Evolutionary conservation across 2,113 vertebrate genomes (phyloP).

Genomic region (pig (Sus scrofa)): T2T-Sscrofa CM000819.6:63448501-63449000

Average conservation of each 20-base stretch:
- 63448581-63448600: no score
- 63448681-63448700: no score
- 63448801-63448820: no score
- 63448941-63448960: not conserved
- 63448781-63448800: no score
- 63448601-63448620: no score
- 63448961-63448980: not conserved
- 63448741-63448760: no score
- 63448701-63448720: no score
- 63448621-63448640: no score
- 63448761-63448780: no score
- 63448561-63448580: not conserved
- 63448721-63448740: no score
- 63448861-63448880: not conserved
- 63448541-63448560: not conserved
- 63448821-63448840: not conserved
- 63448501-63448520: not conserved
- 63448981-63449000: slow-evolving; percentile 40
- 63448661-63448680: no score
- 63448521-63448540: not conserved
- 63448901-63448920: not conserved
- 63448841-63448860: not conserved
- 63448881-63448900: not conserved
- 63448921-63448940: not conserved
- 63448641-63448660: no score